Evolutionary conservation across 2,797 vertebrate genomes (phyloP).

Genomic region (Potorous gilbertii): DNA sequence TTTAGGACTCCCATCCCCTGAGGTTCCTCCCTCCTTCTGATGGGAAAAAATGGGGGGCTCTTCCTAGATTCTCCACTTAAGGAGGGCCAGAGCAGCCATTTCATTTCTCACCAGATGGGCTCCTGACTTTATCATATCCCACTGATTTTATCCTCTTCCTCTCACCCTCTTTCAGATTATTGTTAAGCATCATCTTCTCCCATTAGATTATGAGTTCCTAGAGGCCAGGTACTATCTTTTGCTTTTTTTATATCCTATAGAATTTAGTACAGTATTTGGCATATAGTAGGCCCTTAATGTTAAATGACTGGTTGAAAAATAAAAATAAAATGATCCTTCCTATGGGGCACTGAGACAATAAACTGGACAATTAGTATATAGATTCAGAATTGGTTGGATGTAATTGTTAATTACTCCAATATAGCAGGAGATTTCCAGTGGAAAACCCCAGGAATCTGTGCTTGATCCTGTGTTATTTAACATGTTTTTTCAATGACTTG

Average conservation of each 20-base stretch:
- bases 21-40: background rate
- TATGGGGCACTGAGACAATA: background rate
- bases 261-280: background rate
- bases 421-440: background rate
- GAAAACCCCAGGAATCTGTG: background rate
- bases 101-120: background rate
- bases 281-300: background rate
- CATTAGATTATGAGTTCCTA: background rate
- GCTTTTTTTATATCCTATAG: background rate
- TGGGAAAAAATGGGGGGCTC: background rate
- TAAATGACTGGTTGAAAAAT: background rate
- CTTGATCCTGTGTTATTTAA: background rate
- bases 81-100: background rate
- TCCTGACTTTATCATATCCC: background rate
- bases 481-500: background rate
- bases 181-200: background rate
- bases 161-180: background rate
- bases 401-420: background rate
- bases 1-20: background rate
- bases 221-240: no score
- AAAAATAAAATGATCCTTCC: background rate
- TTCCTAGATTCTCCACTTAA: background rate
- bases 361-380: background rate
- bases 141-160: background rate
- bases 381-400: background rate